Evolutionary conservation across 2,888 invertebrate genomes (phyloP).

Genomic region (Sinopyrophorus schimmeli): DNA sequence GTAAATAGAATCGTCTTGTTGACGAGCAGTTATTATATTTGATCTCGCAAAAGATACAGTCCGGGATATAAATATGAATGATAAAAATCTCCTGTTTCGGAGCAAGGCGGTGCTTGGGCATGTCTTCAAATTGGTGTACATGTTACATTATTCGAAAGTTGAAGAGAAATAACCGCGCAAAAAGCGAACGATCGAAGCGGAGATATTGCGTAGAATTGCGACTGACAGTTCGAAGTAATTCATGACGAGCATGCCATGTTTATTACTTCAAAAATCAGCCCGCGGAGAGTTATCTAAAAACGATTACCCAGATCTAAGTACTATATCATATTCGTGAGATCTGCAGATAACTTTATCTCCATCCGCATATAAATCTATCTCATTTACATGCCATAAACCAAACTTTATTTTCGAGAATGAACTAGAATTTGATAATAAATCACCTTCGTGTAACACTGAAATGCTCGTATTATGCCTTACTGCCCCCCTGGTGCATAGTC

Average conservation of each 20-base stretch:
- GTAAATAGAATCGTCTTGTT: constrained; percentile 23
- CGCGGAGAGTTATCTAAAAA: constrained; percentile 38
- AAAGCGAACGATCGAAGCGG: constrained; percentile 26
- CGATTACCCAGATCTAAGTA: constrained; percentile 40
- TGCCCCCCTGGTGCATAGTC: constrained; percentile 27
- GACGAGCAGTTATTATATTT: constrained; percentile 21
- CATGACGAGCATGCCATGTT: constrained; percentile 34
- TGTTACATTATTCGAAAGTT: constrained; percentile 27
- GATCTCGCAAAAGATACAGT: constrained; percentile 21
- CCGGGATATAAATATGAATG: constrained; percentile 26
- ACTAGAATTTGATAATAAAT: constrained; percentile 28
- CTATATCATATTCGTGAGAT: constrained; percentile 32
- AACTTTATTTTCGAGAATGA: constrained; percentile 31
- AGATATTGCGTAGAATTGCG: constrained; percentile 30
- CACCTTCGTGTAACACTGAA: constrained; percentile 24
- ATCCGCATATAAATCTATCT: constrained; percentile 33
- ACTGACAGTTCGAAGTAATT: constrained; percentile 33
- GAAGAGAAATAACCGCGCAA: constrained; percentile 30
- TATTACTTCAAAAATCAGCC: constrained; percentile 31
- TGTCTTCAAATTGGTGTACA: constrained; percentile 27
- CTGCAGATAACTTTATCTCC: constrained; percentile 32
- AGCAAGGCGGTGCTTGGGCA: constrained; percentile 25
- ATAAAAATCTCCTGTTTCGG: constrained; percentile 28
- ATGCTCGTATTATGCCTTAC: constrained; percentile 24
- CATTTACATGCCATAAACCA: constrained; percentile 34